Evolutionary conservation across 1,140 invertebrate species (phyloP).

Genomic region (Temnothorax curvispinosus): DNA sequence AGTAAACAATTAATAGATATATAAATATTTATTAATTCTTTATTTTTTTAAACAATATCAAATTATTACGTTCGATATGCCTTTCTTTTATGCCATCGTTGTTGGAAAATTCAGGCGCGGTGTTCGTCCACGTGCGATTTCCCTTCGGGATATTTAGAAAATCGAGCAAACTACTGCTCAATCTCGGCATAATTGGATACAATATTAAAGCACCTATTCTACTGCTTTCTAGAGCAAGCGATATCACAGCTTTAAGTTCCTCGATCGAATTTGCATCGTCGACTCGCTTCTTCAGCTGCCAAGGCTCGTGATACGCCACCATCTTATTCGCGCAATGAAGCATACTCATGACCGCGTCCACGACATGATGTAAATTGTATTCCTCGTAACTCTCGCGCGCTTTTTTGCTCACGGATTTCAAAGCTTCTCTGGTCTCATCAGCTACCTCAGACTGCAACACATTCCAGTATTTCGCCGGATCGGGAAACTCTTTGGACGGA

Average conservation of each 20-base stretch:
- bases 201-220: slow-evolving; percentile 92
- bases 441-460: slow-evolving; percentile 87
- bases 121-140: slow-evolving; percentile 86
- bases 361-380: slow-evolving; percentile 94
- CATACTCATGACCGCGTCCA: slow-evolving; percentile 91
- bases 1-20: neutral
- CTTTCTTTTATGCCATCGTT: slow-evolving; percentile 1
- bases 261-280: slow-evolving; percentile 83
- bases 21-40: slow-evolving; percentile 54
- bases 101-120: slow-evolving; percentile 70
- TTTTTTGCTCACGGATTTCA: slow-evolving; percentile 84
- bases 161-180: slow-evolving; percentile 88
- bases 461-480: slow-evolving; percentile 84
- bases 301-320: slow-evolving; percentile 94
- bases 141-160: slow-evolving; percentile 87
- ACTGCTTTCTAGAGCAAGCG: slow-evolving; percentile 93
- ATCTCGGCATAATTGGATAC: slow-evolving; percentile 93
- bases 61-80: slow-evolving; percentile 39
- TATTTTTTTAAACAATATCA: slow-evolving; percentile 74
- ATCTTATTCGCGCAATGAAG: slow-evolving; percentile 94
- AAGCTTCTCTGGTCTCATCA: slow-evolving; percentile 87
- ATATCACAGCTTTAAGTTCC: slow-evolving; percentile 91
- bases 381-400: slow-evolving; percentile 90
- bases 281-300: slow-evolving; percentile 90
- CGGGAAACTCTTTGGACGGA: slow-evolving; percentile 91